phyloP scores from a whole-genome alignment of 2,888 invertebrate species.

The Trichopria drosophilae region DNA sequence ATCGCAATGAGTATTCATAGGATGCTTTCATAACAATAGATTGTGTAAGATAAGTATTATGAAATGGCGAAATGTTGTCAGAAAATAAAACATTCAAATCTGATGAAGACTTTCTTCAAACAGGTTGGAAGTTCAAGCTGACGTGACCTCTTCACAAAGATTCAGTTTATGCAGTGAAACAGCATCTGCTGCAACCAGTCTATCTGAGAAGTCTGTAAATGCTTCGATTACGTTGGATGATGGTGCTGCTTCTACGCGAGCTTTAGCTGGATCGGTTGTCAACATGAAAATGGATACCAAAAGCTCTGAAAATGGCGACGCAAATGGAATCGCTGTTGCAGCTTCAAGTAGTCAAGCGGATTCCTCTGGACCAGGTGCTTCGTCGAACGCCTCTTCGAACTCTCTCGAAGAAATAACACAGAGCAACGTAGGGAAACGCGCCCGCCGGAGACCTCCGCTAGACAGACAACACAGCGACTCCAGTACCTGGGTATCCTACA shows the following conservation, averaged over 20 bases:
- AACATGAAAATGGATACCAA: slow-evolving; percentile 68
- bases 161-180: slow-evolving; percentile 71
- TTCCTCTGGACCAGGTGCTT: slow-evolving; percentile 54
- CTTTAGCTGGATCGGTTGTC: slow-evolving; percentile 75
- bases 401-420: slow-evolving; percentile 59
- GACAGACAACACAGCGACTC: slow-evolving; percentile 55
- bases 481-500: slow-evolving; percentile 53
- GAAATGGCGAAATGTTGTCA: no score
- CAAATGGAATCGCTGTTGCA: slow-evolving; percentile 47
- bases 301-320: no score
- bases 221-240: slow-evolving; percentile 66
- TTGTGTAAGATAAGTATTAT: no score
- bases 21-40: no score
- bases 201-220: slow-evolving; percentile 70
- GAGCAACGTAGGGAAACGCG: slow-evolving; percentile 51
- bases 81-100: no score
- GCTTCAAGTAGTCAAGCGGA: slow-evolving; percentile 46
- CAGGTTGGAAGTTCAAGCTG: slow-evolving; percentile 75
- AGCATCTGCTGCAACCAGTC: slow-evolving; percentile 66
- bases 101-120: slow-evolving; percentile 2
- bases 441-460: slow-evolving; percentile 54
- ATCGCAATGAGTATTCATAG: background rate
- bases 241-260: slow-evolving; percentile 72
- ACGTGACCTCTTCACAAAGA: slow-evolving; percentile 68
- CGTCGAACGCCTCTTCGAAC: slow-evolving; percentile 58